Evolutionary conservation across 1,140 invertebrate species (phyloP).

Genomic region (Neodiprion pinetum): DNA sequence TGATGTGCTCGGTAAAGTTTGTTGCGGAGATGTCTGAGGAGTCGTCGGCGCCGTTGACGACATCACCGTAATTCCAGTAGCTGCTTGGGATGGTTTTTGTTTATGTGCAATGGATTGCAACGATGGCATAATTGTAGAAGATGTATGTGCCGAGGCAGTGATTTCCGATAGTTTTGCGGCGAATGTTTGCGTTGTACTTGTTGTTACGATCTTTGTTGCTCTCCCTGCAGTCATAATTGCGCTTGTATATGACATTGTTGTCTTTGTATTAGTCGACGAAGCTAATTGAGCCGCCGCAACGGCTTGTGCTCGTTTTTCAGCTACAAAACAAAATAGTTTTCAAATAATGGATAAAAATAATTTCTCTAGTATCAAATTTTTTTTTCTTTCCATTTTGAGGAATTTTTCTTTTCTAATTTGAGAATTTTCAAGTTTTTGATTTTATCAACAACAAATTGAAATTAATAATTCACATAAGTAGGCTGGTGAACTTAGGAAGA

Average conservation of each 20-base stretch:
- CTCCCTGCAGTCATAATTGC: conserved; percentile 67
- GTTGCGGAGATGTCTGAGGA: conserved; percentile 42
- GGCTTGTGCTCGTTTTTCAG: conserved; percentile 57
- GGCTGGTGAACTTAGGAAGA: no score
- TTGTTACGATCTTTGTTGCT: conserved; percentile 58
- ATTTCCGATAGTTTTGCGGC: conserved; percentile 69
- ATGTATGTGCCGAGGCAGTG: conserved; percentile 51
- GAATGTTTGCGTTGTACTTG: conserved; percentile 65
- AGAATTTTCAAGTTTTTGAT: no score
- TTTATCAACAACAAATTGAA: no score
- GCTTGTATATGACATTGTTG: conserved; percentile 70
- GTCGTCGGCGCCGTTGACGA: conserved; percentile 37
- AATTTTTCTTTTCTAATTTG: no score
- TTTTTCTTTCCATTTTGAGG: background rate
- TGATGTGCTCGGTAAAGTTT: conserved; percentile 52
- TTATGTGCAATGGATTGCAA: conserved; percentile 43
- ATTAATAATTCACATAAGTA: no score
- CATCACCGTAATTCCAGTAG: conserved; percentile 38
- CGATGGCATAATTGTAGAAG: conserved; percentile 35
- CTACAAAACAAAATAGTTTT: conserved; percentile 33
- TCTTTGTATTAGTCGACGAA: conserved; percentile 63
- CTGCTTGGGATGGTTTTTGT: conserved; percentile 38
- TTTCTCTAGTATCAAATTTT: background rate
- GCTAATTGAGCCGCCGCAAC: conserved; percentile 55
- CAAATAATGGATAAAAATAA: conserved; percentile 9